Evolutionary conservation across 2,888 invertebrate genomes (phyloP).

Genomic region (Eupithecia dodoneata): DNA sequence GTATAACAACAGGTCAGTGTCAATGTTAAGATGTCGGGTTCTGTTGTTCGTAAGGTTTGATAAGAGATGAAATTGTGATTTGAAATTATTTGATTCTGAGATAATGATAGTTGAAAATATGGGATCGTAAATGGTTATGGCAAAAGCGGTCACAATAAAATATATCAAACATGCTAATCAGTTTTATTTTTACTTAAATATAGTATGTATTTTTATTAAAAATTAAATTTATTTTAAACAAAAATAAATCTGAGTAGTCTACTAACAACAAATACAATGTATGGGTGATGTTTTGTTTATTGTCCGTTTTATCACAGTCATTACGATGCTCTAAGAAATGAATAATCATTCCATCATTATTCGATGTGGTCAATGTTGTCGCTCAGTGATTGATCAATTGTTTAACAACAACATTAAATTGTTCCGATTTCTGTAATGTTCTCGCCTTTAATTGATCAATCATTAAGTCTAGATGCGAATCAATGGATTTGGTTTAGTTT

Average conservation of each 20-base stretch:
- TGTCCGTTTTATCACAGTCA: constrained; percentile 10
- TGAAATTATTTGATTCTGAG: neutral
- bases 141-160: constrained; percentile 1
- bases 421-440: neutral
- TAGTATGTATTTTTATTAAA: neutral
- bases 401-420: neutral
- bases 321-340: constrained; percentile 4
- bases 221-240: too few species aligned
- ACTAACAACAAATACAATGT: neutral
- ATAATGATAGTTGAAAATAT: neutral
- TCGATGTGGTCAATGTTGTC: constrained; percentile 49
- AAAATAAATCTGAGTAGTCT: neutral
- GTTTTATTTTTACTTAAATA: neutral
- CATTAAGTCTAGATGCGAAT: constrained; percentile 42
- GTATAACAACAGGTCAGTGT: constrained; percentile 97
- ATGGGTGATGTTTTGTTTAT: neutral
- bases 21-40: neutral
- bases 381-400: constrained; percentile 38
- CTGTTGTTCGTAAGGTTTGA: neutral
- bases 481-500: constrained; percentile 38
- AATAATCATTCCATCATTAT: constrained; percentile 37
- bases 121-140: constrained; percentile 2
- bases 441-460: constrained; percentile 38
- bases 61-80: neutral
- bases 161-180: too few species aligned